Evolutionary conservation across 2,113 vertebrate genomes (phyloP), one percentile per base, ranked within the genome.

Genomic region (Apteryx mantelli): DNA sequence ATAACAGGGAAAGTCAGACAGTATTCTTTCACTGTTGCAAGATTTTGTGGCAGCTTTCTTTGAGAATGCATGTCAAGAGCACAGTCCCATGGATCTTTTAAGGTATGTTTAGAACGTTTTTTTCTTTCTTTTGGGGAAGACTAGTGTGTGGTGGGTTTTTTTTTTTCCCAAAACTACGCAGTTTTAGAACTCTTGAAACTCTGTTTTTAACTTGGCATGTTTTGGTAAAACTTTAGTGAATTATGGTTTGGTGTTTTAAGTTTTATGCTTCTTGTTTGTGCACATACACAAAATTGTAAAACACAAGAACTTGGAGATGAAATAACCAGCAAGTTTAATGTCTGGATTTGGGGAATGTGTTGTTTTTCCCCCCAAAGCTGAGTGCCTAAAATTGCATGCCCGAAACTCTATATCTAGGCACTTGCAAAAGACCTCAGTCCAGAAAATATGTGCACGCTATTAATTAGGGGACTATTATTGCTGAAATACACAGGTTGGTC

Each of bases 21-120:
- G 97, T 88, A 96, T 99, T 86, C 98, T 97, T 81, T 98, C 98
- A 42, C 96, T 99, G 88, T 98, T 99, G 83, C 96, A 99, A 96
- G 98, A 98, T 18, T 99, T 99, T 88, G 95, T 99, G 84, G 95
- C 98, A 95, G 98, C 99, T 21, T 98, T 99, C 64, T 99, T 99
- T 96, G 99, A 99, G 88, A 98, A 97, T 48, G 92, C 98, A 2
- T 97, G 98, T 86, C 98, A 98, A 85, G 96, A 98, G 38, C 97
- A 94, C 77, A 95, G 76, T 77, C 98, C 99, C 11, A 95, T 98
- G 91, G 98, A 99, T 81, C 97, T 99, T 5, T 98, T 99, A 95
- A 98, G 99, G 99, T 99, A 98, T 19, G 96, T 77, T 91, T 93
- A 42, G 25, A 75, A 30, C 64, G 55, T 22, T 38, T 73, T 75